Percentiles rank a stretch among this genome's conserved stretches.
Evolutionary conservation across 2,888 invertebrate genomes (phyloP).

Genomic region (Agrypnus murinus): DNA sequence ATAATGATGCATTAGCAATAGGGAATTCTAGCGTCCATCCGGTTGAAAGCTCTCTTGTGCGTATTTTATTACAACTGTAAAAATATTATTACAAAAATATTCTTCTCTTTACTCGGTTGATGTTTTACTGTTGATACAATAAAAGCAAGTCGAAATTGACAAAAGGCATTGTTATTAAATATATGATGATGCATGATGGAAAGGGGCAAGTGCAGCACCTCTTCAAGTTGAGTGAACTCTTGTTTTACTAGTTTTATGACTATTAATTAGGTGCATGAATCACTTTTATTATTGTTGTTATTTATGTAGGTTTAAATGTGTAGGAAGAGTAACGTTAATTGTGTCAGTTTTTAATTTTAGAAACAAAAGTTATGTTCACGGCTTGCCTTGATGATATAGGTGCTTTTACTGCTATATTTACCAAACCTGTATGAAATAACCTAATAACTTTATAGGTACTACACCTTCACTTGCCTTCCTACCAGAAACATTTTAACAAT

Average conservation of each 20-base stretch:
- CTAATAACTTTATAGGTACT: no score
- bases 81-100: no score
- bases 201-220: conserved; percentile 40
- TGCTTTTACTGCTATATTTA: no score
- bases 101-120: conserved; percentile 9
- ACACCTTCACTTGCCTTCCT: no score
- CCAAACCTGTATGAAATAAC: no score
- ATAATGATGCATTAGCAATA: conserved; percentile 31
- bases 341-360: conserved; percentile 18
- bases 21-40: conserved; percentile 32
- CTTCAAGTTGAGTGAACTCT: conserved; percentile 42
- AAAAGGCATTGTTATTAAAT: conserved; percentile 24
- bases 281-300: conserved; percentile 42
- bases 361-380: neutral
- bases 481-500: no score
- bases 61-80: conserved; percentile 17
- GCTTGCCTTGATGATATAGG: no score
- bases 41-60: conserved; percentile 6
- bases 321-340: conserved; percentile 36
- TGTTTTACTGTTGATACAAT: neutral
- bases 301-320: conserved; percentile 31
- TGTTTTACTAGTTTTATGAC: conserved; percentile 28
- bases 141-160: neutral
- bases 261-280: conserved; percentile 36
- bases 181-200: no score